Evolutionary conservation across 2,113 vertebrate species (phyloP), one percentile per base, ranked within the genome.

Genomic region (Mastomys natalensis): DNA sequence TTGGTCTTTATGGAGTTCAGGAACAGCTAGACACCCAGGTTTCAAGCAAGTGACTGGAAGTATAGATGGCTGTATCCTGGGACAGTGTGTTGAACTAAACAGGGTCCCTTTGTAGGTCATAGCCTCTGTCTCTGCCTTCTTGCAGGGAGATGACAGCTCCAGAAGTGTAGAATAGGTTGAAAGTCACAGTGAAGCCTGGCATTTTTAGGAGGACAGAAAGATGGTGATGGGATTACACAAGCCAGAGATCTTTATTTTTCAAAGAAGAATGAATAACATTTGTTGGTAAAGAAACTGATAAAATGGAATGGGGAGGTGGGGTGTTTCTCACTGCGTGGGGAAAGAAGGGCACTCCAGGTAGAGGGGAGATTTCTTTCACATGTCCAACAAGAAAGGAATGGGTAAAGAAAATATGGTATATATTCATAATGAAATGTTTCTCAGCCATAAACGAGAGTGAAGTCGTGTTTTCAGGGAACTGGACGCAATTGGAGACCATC

Each of bases 91-190:
- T 5, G 72, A 24, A 5, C 13, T 9, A 80, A 11, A 43, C n/a
- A 24, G 11, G 70, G 70, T 7, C 31, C 21, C 9, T 2, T 16
- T 1, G 29, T 66, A 66, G 45, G 48, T 43, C 43, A 5, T 9
- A 16, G 55, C 22, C 73, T n/a, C 0, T 0, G 48, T 2, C 26
- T 17, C 60, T 43, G 8, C 34, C 80, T 60, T 40, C 34, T 40
- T 24, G 78, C 15, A 64, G 60, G 29, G 82, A 60, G 53, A 51
- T 34, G 21, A 7, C 9, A 31, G 43, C 31, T 85, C 43, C 0
- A 0, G n/a, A 1, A 24, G 43, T 24, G 37, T 5, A 37, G 73
- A 40, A 11, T 12, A 8, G 1, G 0, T 0, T 3, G 0, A 43
- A 70, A 53, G 51, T 60, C 40, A 7, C 19, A 22, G 43, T 2